phyloP scores from a whole-genome alignment of 1,140 invertebrate species.

The Ctenoplectra terminalis region DNA sequence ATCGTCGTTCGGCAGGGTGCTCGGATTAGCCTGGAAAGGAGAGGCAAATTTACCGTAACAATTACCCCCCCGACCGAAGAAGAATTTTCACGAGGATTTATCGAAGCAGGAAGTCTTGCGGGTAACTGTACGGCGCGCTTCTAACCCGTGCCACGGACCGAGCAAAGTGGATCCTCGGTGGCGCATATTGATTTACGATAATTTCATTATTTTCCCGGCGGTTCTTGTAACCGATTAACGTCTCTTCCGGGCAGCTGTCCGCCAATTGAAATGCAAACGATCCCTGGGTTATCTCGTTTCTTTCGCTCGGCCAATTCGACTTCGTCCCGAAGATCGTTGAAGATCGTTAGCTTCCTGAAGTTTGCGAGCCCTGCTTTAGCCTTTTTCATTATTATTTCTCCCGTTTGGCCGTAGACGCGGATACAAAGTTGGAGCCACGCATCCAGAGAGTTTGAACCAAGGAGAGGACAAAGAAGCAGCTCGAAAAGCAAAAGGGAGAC shows the following conservation, averaged over 20 bases:
- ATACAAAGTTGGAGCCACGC: conserved; percentile 6
- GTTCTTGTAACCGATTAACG: conserved; percentile 68
- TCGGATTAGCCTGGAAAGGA: no score
- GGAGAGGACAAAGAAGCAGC: conserved; percentile 59
- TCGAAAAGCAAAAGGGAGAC: conserved; percentile 46
- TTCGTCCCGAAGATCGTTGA: no score
- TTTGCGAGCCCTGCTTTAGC: not conserved
- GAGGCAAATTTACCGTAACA: conserved; percentile 33
- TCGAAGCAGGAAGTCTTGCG: conserved; percentile 52
- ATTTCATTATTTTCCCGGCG: conserved; percentile 68
- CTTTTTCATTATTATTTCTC: not conserved
- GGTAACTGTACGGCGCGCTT: conserved; percentile 58
- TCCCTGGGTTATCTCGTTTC: conserved; percentile 42
- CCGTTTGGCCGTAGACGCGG: not conserved
- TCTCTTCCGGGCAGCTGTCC: conserved; percentile 59
- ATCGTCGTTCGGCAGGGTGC: not conserved
- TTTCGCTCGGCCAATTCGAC: conserved; percentile 34
- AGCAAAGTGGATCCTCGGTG: conserved; percentile 54
- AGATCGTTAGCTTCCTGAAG: no score
- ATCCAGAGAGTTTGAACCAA: no score
- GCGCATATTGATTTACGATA: conserved; percentile 71
- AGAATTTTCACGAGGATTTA: conserved; percentile 30
- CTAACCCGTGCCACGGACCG: conserved; percentile 53
- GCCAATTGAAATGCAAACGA: conserved; percentile 66
- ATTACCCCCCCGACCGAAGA: not conserved